These are phyloP conservation scores for Lasioglossum zephyrum DNA, from an alignment of 2,888 invertebrate genomes.

Conservation along the genomic window DNA sequence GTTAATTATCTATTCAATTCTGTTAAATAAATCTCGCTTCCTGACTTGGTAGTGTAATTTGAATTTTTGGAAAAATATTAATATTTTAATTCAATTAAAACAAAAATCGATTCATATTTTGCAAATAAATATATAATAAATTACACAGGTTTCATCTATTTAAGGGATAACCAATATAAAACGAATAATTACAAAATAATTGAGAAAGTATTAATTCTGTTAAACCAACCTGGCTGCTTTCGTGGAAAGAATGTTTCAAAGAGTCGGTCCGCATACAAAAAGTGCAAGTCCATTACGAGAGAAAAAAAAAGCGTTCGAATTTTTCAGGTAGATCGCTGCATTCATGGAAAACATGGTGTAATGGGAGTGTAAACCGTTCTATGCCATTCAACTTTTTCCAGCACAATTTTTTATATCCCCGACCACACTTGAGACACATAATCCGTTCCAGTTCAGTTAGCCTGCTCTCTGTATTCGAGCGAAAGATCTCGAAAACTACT, in stretches of 20 bases:
- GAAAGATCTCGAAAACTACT: not conserved
- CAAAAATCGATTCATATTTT: too few species aligned
- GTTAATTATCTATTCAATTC: too few species aligned
- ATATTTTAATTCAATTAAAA: too few species aligned
- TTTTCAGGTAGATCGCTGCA: not conserved
- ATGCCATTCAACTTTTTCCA: not conserved
- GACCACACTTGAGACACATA: not conserved
- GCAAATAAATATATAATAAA: too few species aligned
- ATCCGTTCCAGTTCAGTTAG: not conserved
- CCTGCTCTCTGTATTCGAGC: not conserved
- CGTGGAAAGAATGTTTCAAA: not conserved
- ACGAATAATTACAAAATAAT: too few species aligned
- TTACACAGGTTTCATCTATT: too few species aligned
- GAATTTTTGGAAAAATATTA: too few species aligned
- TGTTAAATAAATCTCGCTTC: too few species aligned
- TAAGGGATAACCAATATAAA: too few species aligned
- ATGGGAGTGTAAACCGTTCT: not conserved
- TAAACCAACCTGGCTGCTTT: not conserved
- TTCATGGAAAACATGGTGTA: not conserved
- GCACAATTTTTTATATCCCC: not conserved
- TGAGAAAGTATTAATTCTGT: not conserved
- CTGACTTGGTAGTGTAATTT: too few species aligned
- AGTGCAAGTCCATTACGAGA: not conserved
- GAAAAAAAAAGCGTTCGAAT: not conserved
- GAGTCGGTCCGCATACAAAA: not conserved